Base-by-base conservation (phyloP, 1,140 invertebrate species). In the Drosophila erecta region DNA sequence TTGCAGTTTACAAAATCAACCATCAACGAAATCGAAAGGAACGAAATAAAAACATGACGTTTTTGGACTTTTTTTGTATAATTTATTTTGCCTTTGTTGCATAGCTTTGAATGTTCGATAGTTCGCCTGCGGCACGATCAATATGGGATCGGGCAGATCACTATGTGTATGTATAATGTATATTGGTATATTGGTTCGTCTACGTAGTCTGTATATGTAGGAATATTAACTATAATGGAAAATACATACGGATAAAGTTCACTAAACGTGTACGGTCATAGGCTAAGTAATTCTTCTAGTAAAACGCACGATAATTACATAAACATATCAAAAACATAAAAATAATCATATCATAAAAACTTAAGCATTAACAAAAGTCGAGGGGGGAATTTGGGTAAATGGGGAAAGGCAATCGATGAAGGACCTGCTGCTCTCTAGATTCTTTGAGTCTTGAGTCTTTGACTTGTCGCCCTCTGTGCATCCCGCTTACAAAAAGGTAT, bases 161-260 rank as follows among this genome's bases (percentile, higher is more conserved):
- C 49, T 55, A 22, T 59, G 37, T 66, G 40, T 65, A 58, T 64
- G 30, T 41, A 37, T 59, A 30, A 30, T 30, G 27, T 30, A 30
- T 30, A 30, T 30, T 30, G 30, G 30, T 30, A 37, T 62, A 40
- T 71, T 46, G 58, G 59, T 69, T 55, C 72, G 35, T 43, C 46
- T 67, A 55, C 43, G 27, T 24, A 37, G 17, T 65, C 30, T 75
- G 27, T 44, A 24, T 51, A 54, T 51, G 27, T 60, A 66, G 54
- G 49, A 72, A 73, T 73, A 72, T 73, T 73, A 72, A 73, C 66
- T 73, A 73, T 69, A 70, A 57, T 70, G 66, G 66, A 57, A 70
- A 70, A 70, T 70, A 70, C 47, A 75, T 75, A 75, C 38, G 71
- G 47, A 54, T 58, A 75, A 62, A 51, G 71, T 71, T 46, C 14